These are phyloP conservation scores for Holotrichia oblita DNA, from an alignment of 1,140 invertebrate species.

Conservation along the genomic window DNA sequence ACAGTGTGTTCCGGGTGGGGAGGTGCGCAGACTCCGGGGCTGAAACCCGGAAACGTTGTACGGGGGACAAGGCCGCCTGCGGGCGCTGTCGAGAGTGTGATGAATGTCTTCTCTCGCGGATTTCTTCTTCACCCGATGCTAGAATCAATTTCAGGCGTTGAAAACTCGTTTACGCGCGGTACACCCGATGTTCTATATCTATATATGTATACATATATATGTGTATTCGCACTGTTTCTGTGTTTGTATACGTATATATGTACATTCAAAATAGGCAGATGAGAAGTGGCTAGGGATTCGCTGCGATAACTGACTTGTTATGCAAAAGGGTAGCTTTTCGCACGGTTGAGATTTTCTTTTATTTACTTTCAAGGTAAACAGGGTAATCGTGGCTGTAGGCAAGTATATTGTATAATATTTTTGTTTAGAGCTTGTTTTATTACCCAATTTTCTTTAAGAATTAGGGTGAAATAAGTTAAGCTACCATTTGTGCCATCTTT, in stretches of 20 bases:
- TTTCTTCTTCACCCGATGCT: constrained; percentile 15
- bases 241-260: neutral
- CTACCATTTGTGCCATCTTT: no score
- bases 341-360: no score
- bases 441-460: no score
- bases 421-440: no score
- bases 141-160: neutral
- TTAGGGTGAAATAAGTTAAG: no score
- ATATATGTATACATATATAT: neutral
- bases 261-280: neutral
- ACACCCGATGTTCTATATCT: neutral
- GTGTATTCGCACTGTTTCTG: neutral
- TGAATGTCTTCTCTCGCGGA: neutral
- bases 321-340: no score
- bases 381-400: no score
- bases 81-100: neutral
- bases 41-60: constrained; percentile 2
- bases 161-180: neutral
- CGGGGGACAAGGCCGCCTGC: neutral
- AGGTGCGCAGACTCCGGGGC: constrained; percentile 10
- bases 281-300: neutral
- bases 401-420: no score
- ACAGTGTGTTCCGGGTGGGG: neutral
- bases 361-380: no score
- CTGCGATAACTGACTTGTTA: neutral